Base-by-base conservation (phyloP, 2,797 vertebrate species). In the Furcifer pardalis region DNA sequence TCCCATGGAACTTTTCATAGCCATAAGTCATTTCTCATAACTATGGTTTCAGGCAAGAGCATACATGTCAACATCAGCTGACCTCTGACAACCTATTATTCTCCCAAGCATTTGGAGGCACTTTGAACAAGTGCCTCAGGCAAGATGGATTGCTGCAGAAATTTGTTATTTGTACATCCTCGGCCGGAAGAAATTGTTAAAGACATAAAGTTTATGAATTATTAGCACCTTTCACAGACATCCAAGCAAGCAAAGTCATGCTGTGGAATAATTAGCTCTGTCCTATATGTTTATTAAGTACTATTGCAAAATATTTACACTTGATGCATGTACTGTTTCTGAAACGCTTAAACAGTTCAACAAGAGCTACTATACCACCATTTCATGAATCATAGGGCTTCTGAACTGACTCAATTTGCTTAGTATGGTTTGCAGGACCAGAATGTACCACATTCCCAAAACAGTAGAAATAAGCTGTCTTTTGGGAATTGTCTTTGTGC, bases 51-150 rank as follows among this genome's bases (percentile, higher is more conserved):
- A 82, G 71, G 81, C 72, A 75, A 21, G 72, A 66, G 25, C 62
- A 83, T 40, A 32, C 72, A 83, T 65, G 74, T 75, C 60, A 75
- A 40, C 72, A 75, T 82, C 72, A 65, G 23, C 81, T 82, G 60
- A 63, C 56, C 80, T 81, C 68, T 81, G 80, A 40, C 69, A 81
- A 74, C 59, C 71, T 73, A 82, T 74, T 82, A 74, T 74, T 65
- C 59, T 74, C 71, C 59, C 42, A 46, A 82, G 81, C 42, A 82
- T 40, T 63, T 63, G 42, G 59, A 82, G 56, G 40, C 56, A 82
- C 71, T 46, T 59, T 74, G 71, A 82, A 49, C 71, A 82, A 82
- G 15, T 40, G 66, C 81, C 60, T 49, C 59, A 82, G 40, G 71
- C 71, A 74, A 74, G 71, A 46, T 46, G 35, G 71, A 74, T 63